Evolutionary conservation across 2,113 vertebrate genomes (phyloP), one percentile per base, ranked within the genome.

Genomic region (Gymnocephalus cernua): DNA sequence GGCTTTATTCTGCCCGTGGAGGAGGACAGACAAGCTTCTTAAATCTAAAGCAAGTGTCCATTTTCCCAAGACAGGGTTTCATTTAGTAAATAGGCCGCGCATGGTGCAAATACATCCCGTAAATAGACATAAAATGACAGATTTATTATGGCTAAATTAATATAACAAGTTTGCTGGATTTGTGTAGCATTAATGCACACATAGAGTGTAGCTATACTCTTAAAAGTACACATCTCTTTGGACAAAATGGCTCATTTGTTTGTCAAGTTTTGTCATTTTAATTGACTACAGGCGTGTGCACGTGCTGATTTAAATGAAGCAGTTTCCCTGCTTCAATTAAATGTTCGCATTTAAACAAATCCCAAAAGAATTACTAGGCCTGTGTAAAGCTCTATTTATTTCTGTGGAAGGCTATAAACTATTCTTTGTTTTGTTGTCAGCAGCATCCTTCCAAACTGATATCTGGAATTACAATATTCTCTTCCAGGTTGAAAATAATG

Each of bases 61-160:
- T 81, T 83, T 89, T 73, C 78, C 77, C 84, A 87, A 63, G 72
- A 87, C n/a, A 3, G 45, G 21, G 44, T 62, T 29, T 56, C 21
- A 35, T 56, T 58, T 0, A 44, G 51, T 45, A 61, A 74, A 65
- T 16, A 71, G 48, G n/a, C 68, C 62, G 72, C 27, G 23, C 18
- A 4, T 35, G 32, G 27, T 15, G 44, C 51, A 73, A 59, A 56
- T n/a, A 29, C 47, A 53, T n/a, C 11, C 50, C 13, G 44, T 44
- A 72, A 23, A 76, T 73, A 21, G 23, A 57, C 74, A 64, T 32
- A 23, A 44, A n/a, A 27, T 44, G 38, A 15, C 13, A 6, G 6
- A 13, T 27, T 18, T 23, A 6, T 64, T 54, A n/a, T 19, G 32
- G 29, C 4, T 56, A 4, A 12, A 48, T 53, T 1, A 7, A 4